phyloP scores from a whole-genome alignment of 2,888 invertebrate species.

The Cylloceria caligata region DNA sequence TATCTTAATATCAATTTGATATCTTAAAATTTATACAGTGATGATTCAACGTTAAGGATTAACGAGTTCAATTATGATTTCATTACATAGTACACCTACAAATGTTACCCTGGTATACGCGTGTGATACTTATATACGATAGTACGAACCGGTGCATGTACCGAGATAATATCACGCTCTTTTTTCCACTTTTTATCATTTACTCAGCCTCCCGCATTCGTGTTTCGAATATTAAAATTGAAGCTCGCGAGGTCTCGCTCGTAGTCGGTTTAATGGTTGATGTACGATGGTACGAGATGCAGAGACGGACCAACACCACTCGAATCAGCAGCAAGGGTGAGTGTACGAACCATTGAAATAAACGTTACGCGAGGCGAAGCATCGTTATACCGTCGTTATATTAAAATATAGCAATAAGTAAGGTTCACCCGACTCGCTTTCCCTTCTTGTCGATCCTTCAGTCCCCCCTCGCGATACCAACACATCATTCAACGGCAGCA shows the following conservation, averaged over 20 bases:
- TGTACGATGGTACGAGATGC: constrained; percentile 56
- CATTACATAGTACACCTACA: background rate
- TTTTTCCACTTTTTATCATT: background rate
- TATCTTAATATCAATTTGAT: too few species aligned
- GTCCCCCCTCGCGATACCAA: constrained; percentile 66
- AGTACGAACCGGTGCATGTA: background rate
- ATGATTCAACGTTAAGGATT: background rate
- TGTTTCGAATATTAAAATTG: constrained; percentile 63
- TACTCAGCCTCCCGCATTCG: constrained; percentile 28
- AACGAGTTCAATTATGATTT: constrained; percentile 1
- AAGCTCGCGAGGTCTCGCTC: constrained; percentile 63
- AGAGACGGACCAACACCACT: constrained; percentile 37
- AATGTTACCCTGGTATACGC: background rate
- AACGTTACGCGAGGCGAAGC: constrained; percentile 75
- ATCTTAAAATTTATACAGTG: background rate
- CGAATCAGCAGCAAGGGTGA: constrained; percentile 23
- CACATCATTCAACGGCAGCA: constrained; percentile 36
- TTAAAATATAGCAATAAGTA: constrained; percentile 81
- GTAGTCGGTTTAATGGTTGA: too few species aligned
- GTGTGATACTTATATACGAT: background rate
- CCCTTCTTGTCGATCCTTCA: constrained; percentile 65
- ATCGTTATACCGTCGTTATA: constrained; percentile 80
- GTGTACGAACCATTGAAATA: constrained; percentile 73
- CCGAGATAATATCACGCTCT: background rate
- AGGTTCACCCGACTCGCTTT: constrained; percentile 71